Conservation (phyloP, 2,888 invertebrate species). For the Rhabditoides inermis region DNA sequence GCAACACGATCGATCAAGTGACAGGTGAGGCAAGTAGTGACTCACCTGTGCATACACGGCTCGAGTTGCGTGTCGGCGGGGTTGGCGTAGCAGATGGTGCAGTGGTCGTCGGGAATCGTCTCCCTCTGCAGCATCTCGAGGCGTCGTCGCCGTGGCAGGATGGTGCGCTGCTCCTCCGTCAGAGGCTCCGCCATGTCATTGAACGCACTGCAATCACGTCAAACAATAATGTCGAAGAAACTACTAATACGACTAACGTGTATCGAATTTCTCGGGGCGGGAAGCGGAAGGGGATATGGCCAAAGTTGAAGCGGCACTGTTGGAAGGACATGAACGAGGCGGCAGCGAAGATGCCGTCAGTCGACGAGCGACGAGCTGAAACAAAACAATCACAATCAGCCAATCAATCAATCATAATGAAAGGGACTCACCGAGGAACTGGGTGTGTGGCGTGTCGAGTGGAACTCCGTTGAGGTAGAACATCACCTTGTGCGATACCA, state of each 20-base stretch:
- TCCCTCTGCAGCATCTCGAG: constrained; percentile 68
- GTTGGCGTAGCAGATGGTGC: constrained; percentile 77
- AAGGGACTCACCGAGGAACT: constrained; percentile 10
- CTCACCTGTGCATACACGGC: constrained; percentile 77
- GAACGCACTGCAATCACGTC: constrained; percentile 14
- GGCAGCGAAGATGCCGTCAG: constrained; percentile 81
- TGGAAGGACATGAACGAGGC: constrained; percentile 95
- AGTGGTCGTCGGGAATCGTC: constrained; percentile 64
- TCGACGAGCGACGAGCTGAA: constrained; percentile 51
- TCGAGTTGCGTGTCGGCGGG: constrained; percentile 67
- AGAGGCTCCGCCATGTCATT: constrained; percentile 66
- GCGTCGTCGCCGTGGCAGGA: constrained; percentile 73
- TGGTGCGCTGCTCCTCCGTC: constrained; percentile 69
- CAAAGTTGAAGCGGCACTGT: constrained; percentile 54
- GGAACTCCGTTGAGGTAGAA: constrained; percentile 75
- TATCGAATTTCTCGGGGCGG: constrained; percentile 63
- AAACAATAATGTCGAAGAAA: not conserved
- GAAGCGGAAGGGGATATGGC: constrained; percentile 69
- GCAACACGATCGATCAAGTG: constrained; percentile 16
- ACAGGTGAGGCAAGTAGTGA: not conserved
- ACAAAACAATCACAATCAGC: no score
- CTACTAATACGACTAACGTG: constrained; percentile 1
- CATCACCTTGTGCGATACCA: constrained; percentile 66
- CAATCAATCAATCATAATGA: not conserved
- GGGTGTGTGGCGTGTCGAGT: constrained; percentile 65